Conservation (phyloP, 30 jellyfish, hydroid and myxozoan species). For the Chrysaora quinquecirrha region DNA sequence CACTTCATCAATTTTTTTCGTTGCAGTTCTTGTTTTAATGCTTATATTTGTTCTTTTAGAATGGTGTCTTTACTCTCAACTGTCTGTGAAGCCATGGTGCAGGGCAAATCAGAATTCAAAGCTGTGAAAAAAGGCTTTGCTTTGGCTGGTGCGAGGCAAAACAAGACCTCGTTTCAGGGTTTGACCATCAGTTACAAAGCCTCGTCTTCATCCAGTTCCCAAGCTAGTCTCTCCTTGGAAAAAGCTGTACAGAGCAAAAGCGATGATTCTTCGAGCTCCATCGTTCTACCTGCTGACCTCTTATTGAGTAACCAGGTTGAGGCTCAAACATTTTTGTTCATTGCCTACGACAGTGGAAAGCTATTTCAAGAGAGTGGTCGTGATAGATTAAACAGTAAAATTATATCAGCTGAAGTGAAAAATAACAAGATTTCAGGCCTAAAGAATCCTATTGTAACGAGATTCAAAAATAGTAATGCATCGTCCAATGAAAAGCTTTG, state of each 20-base stretch:
- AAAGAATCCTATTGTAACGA: constrained; percentile 45
- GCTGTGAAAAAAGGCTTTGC: constrained; percentile 58
- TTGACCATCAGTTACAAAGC: constrained; percentile 35
- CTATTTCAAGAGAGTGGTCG: constrained; percentile 46
- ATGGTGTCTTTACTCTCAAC: constrained; percentile 50
- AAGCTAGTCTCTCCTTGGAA: constrained; percentile 14
- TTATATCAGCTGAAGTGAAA: constrained; percentile 52
- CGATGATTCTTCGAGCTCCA: constrained; percentile 15
- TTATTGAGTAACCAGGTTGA: constrained; percentile 13
- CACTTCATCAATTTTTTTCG: too few relatives aligned
- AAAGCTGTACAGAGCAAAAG: not conserved
- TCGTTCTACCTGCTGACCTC: constrained; percentile 34
- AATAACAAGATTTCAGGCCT: constrained; percentile 40
- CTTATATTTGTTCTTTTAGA: too few relatives aligned
- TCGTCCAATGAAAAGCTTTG: constrained; percentile 17
- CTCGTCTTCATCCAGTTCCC: not conserved
- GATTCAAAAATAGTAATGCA: constrained; percentile 17
- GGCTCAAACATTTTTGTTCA: constrained; percentile 7
- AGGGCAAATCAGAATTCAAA: constrained; percentile 14
- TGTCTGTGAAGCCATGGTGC: constrained; percentile 51
- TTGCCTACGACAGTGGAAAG: constrained; percentile 58
- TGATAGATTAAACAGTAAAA: constrained; percentile 49
- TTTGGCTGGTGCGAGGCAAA: constrained; percentile 40
- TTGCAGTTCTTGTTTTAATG: too few relatives aligned
- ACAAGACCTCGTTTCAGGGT: constrained; percentile 45